These are phyloP conservation scores for Phortica okadai DNA, from an alignment of 2,888 invertebrate species.

Conservation along the genomic window DNA sequence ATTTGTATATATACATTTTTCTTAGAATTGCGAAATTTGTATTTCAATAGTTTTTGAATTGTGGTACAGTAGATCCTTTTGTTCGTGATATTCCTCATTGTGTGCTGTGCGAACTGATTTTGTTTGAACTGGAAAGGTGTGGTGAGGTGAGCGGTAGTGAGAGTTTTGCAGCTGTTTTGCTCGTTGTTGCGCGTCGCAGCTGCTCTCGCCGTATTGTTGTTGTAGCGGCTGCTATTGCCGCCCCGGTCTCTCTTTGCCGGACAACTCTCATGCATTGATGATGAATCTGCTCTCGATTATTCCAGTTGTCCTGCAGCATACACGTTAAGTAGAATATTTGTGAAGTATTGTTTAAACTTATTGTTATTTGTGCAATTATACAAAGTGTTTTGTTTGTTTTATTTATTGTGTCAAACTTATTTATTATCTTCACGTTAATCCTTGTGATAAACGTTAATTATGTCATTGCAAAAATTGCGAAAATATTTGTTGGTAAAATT, in stretches of 20 bases:
- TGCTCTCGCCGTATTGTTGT: not conserved
- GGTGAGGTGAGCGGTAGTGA: not conserved
- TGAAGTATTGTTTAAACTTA: not conserved
- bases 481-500: too few species aligned
- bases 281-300: not conserved
- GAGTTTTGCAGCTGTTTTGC: not conserved
- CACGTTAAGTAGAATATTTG: not conserved
- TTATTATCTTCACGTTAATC: too few species aligned
- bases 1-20: too few species aligned
- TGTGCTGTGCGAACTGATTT: not conserved
- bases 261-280: not conserved
- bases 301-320: not conserved
- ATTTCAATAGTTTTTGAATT: too few species aligned
- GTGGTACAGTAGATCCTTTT: too few species aligned
- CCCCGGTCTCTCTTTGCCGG: not conserved
- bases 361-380: not conserved
- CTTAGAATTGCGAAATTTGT: too few species aligned
- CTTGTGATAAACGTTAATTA: too few species aligned
- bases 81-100: too few species aligned
- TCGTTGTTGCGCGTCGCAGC: not conserved
- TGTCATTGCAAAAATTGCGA: too few species aligned
- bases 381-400: not conserved
- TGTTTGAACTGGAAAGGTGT: not conserved
- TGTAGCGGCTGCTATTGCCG: not conserved
- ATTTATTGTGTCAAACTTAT: too few species aligned